phyloP scores from a whole-genome alignment of 2,888 invertebrate genomes.

The Dryadula phaetusa region DNA sequence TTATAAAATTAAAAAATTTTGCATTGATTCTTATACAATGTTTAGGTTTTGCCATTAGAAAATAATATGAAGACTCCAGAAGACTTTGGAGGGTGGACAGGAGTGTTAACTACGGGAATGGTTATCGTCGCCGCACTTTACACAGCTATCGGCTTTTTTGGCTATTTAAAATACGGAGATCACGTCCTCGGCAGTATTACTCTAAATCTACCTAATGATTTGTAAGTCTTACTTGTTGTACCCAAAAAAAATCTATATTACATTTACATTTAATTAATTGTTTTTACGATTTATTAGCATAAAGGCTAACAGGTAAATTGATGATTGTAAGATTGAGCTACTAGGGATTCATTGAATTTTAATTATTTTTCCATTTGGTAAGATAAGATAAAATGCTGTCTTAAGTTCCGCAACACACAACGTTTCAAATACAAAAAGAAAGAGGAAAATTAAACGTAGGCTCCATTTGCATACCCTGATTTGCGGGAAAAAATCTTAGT shows the following conservation, averaged over 20 bases:
- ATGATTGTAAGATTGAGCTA: too few species aligned
- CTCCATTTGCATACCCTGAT: too few species aligned
- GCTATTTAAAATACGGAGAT: constrained; percentile 95
- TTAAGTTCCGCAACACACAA: too few species aligned
- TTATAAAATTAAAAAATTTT: not conserved
- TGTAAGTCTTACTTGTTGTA: constrained; percentile 82
- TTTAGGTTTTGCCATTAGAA: constrained; percentile 93
- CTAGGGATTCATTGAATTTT: too few species aligned
- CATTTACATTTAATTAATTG: too few species aligned
- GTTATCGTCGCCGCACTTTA: constrained; percentile 92
- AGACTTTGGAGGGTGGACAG: constrained; percentile 92
- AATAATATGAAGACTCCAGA: constrained; percentile 95
- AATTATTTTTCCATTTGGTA: too few species aligned
- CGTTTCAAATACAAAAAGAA: too few species aligned
- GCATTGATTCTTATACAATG: not conserved
- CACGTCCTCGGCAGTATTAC: constrained; percentile 93
- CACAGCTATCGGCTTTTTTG: constrained; percentile 95
- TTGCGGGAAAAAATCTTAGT: too few species aligned
- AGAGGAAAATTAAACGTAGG: too few species aligned
- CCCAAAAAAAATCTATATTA: not conserved
- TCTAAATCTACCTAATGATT: constrained; percentile 90
- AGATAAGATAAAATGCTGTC: too few species aligned
- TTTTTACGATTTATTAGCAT: too few species aligned
- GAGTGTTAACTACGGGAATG: constrained; percentile 95
- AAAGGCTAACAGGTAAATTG: too few species aligned